These are phyloP conservation scores for Oncorhynchus keta DNA, from an alignment of 2,113 vertebrate genomes.

Conservation along the genomic window DNA sequence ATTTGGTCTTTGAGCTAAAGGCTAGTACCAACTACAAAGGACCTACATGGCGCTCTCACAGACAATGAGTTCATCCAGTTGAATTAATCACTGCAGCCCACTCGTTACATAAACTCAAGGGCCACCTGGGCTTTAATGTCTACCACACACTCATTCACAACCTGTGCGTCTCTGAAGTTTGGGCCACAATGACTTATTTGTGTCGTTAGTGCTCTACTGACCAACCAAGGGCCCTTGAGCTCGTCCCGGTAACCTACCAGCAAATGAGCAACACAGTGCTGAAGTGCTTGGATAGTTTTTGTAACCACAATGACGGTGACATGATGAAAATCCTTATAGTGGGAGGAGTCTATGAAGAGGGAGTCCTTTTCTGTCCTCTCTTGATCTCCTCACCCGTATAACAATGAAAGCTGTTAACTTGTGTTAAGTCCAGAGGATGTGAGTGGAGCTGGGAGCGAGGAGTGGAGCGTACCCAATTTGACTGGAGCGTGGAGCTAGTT, in stretches of 20 bases:
- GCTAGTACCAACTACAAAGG: neutral
- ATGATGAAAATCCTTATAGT: neutral
- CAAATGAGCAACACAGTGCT: neutral
- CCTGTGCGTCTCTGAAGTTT: no score
- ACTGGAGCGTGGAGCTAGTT: no score
- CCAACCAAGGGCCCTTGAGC: slow-evolving; percentile 29
- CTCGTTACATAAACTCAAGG: slow-evolving; percentile 23
- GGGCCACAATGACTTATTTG: no score
- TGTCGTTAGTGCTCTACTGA: neutral
- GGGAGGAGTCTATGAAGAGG: neutral
- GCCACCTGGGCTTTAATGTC: slow-evolving; percentile 32
- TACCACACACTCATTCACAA: neutral
- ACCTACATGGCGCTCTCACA: no score
- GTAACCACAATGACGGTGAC: neutral
- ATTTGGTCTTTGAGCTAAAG: neutral
- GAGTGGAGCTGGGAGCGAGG: no score
- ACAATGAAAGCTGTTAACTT: no score
- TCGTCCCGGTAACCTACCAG: neutral
- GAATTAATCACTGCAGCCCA: slow-evolving; percentile 34
- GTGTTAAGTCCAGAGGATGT: no score
- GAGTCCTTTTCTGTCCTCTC: neutral
- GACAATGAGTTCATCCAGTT: slow-evolving; percentile 7
- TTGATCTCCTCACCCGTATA: neutral
- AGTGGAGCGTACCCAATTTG: no score
- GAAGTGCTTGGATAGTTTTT: neutral